Conservation (phyloP, 2,113 vertebrate genomes). For the Chinchilla lanigera region DNA sequence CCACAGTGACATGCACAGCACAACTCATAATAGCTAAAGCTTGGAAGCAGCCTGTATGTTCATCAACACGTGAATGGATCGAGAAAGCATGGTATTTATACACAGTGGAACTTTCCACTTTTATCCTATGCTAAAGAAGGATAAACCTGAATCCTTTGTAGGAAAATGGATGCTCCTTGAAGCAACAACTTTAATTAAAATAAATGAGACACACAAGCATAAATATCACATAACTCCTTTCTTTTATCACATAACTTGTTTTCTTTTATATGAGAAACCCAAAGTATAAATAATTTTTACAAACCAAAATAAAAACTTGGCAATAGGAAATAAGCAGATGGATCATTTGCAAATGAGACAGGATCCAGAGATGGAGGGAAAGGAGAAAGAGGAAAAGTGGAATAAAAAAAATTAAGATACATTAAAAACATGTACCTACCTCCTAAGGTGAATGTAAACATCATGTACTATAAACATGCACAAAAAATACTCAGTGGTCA, state of each 20-base stretch:
- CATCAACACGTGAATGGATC: background rate
- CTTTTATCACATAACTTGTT: background rate
- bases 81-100: background rate
- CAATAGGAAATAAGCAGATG: background rate
- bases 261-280: background rate
- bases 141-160: background rate
- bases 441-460: background rate
- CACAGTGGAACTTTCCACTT: too few species aligned
- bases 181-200: background rate
- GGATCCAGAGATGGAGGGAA: background rate
- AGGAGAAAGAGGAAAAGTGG: background rate
- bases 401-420: background rate
- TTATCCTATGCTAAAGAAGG: too few species aligned
- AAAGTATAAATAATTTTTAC: background rate
- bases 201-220: background rate
- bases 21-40: background rate
- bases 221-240: background rate
- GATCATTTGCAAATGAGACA: background rate
- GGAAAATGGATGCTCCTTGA: background rate
- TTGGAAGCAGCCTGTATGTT: background rate
- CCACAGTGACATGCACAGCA: background rate
- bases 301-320: background rate
- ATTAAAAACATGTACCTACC: background rate
- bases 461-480: background rate
- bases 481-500: background rate